Percentiles rank a stretch among this genome's conserved stretches.
phyloP scores from a whole-genome alignment of 35 echinoderm and acorn worm species.

The Apostichopus californicus region DNA sequence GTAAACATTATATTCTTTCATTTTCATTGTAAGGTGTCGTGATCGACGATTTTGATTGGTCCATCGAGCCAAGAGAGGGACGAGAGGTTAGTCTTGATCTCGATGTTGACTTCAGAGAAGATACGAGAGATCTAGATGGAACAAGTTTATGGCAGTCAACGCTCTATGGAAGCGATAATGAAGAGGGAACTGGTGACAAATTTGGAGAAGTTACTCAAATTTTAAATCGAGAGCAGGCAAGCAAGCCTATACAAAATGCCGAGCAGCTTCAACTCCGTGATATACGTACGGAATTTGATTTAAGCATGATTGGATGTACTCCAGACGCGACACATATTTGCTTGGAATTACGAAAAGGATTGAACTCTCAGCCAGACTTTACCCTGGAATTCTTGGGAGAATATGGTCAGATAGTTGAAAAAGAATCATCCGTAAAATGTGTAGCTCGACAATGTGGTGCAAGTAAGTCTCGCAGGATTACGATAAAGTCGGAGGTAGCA shows the following conservation, averaged over 20 bases:
- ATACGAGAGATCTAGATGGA: constrained; percentile 50
- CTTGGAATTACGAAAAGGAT: constrained; percentile 11
- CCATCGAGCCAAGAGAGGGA: constrained; percentile 46
- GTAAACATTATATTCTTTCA: not conserved
- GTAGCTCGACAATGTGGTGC: constrained; percentile 32
- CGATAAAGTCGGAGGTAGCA: too few relatives aligned
- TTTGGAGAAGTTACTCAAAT: constrained; percentile 58
- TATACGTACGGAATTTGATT: constrained; percentile 24
- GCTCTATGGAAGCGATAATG: constrained; percentile 69
- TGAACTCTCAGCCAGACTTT: constrained; percentile 21
- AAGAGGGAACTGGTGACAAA: constrained; percentile 46
- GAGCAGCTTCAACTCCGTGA: constrained; percentile 39
- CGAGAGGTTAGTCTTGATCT: constrained; percentile 52
- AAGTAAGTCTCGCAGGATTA: constrained; percentile 3
- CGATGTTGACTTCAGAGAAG: constrained; percentile 56
- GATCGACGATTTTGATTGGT: constrained; percentile 56
- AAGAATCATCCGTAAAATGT: constrained; percentile 17
- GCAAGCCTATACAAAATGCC: constrained; percentile 25
- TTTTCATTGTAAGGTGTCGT: constrained; percentile 57
- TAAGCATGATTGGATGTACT: constrained; percentile 18
- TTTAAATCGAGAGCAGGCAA: constrained; percentile 53
- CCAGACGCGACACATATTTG: constrained; percentile 4
- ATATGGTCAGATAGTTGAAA: not conserved
- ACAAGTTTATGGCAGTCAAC: constrained; percentile 65
- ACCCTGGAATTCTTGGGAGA: constrained; percentile 2